Evolutionary conservation across 2,797 vertebrate genomes (phyloP).

Genomic region (Coracias cyanogaster): DNA sequence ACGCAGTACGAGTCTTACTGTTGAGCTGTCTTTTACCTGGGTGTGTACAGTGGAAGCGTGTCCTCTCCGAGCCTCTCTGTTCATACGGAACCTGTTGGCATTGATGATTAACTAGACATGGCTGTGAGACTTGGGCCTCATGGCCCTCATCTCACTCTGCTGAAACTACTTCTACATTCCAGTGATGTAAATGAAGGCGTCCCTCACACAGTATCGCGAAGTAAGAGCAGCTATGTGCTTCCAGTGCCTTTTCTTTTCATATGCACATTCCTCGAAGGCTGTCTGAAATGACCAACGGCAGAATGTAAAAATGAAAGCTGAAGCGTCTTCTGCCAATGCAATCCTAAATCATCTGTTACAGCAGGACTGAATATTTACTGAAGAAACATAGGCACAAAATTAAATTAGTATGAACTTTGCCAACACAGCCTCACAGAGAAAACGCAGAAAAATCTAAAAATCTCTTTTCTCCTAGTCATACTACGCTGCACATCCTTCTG

Average conservation of each 20-base stretch:
- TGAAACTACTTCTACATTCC: not conserved
- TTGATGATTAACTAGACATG: not conserved
- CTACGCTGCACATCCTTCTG: not conserved
- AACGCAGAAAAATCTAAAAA: not conserved
- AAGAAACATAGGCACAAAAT: not conserved
- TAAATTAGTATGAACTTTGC: not conserved
- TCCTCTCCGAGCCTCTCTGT: not conserved
- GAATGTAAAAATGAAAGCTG: constrained; percentile 28
- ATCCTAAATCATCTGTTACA: not conserved
- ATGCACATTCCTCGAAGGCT: not conserved
- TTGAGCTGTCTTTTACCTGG: not conserved
- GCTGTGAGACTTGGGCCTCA: not conserved
- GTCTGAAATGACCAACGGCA: constrained; percentile 47
- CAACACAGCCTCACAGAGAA: not conserved
- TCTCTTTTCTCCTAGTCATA: not conserved
- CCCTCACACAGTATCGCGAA: not conserved
- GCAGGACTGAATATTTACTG: constrained; percentile 34
- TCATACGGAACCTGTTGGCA: not conserved
- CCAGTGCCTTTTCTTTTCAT: constrained; percentile 30
- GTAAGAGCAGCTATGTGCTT: not conserved
- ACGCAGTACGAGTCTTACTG: fast-evolving
- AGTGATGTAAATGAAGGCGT: constrained; percentile 17
- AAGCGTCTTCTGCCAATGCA: not conserved
- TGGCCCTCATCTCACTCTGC: constrained; percentile 6
- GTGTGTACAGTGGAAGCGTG: fast-evolving